Conservation (phyloP, 2,113 vertebrate species). For the Willisornis vidua region DNA sequence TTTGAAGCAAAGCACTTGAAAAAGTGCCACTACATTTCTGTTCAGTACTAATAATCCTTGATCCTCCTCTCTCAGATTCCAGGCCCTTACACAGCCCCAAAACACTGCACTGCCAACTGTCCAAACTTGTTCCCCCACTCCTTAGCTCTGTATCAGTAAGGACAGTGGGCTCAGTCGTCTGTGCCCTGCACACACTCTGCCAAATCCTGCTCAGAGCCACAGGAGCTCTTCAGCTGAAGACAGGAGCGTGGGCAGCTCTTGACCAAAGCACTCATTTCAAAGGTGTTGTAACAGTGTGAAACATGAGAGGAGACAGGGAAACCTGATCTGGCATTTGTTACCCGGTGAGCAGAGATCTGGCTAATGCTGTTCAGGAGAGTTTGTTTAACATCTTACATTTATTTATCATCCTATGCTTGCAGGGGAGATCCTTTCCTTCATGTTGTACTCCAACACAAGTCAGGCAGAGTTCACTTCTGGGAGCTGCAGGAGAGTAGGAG, state of each 20-base stretch:
- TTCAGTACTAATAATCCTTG: background rate
- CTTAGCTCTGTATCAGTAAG: background rate
- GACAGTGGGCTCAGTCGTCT: background rate
- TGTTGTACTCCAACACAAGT: accelerated
- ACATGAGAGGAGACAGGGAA: background rate
- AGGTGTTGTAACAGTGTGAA: background rate
- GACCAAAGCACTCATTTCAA: background rate
- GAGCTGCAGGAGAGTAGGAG: background rate
- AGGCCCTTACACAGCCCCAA: background rate
- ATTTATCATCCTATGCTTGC: background rate
- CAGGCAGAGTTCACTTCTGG: background rate
- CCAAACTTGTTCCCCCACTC: background rate
- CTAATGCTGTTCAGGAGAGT: background rate
- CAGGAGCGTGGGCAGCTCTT: background rate
- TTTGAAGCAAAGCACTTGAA: background rate
- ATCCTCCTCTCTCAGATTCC: background rate
- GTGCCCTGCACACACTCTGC: background rate
- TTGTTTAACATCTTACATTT: background rate
- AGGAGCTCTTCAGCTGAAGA: background rate
- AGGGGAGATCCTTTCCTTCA: background rate
- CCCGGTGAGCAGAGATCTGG: background rate
- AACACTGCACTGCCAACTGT: background rate
- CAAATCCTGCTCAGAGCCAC: background rate
- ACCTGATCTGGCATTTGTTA: background rate
- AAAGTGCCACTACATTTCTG: background rate